phyloP scores from a whole-genome alignment of 2,888 invertebrate genomes.

The Leptinotarsa peninsularis region DNA sequence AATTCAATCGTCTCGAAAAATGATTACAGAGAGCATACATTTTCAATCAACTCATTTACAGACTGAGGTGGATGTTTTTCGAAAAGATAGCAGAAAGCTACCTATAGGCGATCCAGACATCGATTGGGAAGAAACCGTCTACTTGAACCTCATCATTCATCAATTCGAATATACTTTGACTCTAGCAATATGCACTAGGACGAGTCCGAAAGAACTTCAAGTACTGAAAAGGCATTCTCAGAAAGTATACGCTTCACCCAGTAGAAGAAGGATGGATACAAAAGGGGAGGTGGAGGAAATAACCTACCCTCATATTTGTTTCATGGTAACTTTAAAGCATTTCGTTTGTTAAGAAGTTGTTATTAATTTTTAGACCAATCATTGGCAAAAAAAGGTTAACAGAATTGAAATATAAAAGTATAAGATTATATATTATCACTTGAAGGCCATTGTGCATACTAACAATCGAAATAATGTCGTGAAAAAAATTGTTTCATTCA shows the following conservation, averaged over 20 bases:
- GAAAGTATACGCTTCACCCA: constrained; percentile 96
- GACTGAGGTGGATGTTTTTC: constrained; percentile 97
- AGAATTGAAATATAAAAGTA: too few species aligned
- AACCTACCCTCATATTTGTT: constrained; percentile 98
- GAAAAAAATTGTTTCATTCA: too few species aligned
- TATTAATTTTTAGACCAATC: too few species aligned
- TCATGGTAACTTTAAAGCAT: constrained; percentile 74
- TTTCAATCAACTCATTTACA: constrained; percentile 63
- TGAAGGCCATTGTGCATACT: too few species aligned
- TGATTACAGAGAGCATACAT: neutral
- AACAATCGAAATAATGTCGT: too few species aligned
- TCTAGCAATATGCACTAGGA: constrained; percentile 96
- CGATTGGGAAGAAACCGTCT: constrained; percentile 99
- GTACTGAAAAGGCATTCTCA: constrained; percentile 92
- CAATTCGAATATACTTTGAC: constrained; percentile 99
- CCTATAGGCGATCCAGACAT: constrained; percentile 96
- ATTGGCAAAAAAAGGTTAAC: too few species aligned
- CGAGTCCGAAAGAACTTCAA: constrained; percentile 97
- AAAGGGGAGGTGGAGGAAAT: constrained; percentile 99
- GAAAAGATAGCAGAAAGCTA: constrained; percentile 95
- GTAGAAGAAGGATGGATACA: constrained; percentile 95
- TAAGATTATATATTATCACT: too few species aligned
- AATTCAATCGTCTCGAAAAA: too few species aligned
- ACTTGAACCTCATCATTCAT: constrained; percentile 96
- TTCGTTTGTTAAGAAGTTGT: too few species aligned